Evolutionary conservation across 2,113 vertebrate genomes (phyloP).

Genomic region (Myrmecophaga tridactyla): DNA sequence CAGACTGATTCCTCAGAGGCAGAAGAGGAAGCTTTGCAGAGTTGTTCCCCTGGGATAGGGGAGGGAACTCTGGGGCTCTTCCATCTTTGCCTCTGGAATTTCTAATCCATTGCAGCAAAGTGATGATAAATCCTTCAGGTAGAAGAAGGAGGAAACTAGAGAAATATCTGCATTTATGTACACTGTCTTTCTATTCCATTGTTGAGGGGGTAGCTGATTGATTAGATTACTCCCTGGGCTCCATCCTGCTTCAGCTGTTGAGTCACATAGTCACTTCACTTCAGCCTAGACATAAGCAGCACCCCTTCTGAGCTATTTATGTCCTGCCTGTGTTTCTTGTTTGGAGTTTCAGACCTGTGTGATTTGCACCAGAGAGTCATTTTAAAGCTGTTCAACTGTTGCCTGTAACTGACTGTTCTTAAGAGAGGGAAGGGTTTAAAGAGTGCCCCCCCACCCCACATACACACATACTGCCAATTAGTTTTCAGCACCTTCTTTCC

Average conservation of each 20-base stretch:
- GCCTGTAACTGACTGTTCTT: constrained; percentile 3
- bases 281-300: background rate
- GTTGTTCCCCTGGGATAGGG: background rate
- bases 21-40: background rate
- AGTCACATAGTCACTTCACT: constrained; percentile 35
- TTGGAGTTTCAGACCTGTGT: constrained; percentile 55
- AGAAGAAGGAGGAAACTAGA: constrained; percentile 10
- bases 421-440: constrained; percentile 3
- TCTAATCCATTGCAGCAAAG: background rate
- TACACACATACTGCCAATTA: background rate
- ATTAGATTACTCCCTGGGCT: constrained; percentile 13
- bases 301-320: background rate
- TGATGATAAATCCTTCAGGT: background rate
- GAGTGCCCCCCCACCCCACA: background rate
- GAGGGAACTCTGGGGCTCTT: background rate
- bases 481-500: background rate
- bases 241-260: background rate
- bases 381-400: constrained; percentile 40
- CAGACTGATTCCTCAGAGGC: background rate
- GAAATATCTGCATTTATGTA: background rate
- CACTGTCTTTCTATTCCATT: background rate
- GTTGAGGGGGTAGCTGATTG: background rate
- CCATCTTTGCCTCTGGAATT: constrained; percentile 10
- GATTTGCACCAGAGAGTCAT: constrained; percentile 24
- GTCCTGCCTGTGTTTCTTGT: constrained; percentile 33